These are phyloP conservation scores for Biston stratarius DNA, from an alignment of 2,888 invertebrate species.

Conservation along the genomic window DNA sequence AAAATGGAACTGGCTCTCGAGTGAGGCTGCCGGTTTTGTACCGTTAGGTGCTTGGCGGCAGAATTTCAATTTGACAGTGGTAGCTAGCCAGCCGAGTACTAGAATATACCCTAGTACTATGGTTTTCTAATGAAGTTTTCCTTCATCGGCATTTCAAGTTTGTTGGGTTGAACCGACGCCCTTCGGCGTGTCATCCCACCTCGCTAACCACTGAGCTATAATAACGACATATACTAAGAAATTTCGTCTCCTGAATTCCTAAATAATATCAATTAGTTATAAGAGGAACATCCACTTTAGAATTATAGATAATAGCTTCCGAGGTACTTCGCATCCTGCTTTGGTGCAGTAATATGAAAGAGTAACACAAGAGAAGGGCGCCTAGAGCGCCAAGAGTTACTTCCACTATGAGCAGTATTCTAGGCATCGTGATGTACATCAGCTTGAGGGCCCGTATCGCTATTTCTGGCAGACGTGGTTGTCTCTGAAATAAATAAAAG, in stretches of 20 bases:
- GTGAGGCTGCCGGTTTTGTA: too few species aligned
- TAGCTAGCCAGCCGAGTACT: too few species aligned
- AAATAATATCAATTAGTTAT: conserved; percentile 23
- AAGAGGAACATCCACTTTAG: conserved; percentile 23
- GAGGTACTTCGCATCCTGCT: conserved; percentile 7
- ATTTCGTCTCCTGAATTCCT: background rate
- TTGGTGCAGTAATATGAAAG: conserved; percentile 22
- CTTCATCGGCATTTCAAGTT: too few species aligned
- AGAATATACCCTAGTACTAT: too few species aligned
- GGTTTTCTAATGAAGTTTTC: too few species aligned
- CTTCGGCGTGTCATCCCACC: too few species aligned
- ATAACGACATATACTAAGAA: too few species aligned
- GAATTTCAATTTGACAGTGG: too few species aligned
- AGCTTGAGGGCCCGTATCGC: conserved; percentile 32
- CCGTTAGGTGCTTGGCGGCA: too few species aligned
- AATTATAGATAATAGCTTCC: background rate
- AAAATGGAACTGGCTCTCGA: too few species aligned
- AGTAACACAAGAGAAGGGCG: conserved; percentile 29
- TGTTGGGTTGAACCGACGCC: too few species aligned
- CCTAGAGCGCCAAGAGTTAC: conserved; percentile 26
- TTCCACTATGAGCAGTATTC: conserved; percentile 32
- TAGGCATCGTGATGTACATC: conserved; percentile 40
- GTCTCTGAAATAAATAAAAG: conserved; percentile 42
- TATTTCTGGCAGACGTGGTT: conserved; percentile 45
- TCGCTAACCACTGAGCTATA: too few species aligned